Evolutionary conservation across 2,797 vertebrate genomes (phyloP), one percentile per base, ranked within the genome.

Genomic region (Sparus aurata): DNA sequence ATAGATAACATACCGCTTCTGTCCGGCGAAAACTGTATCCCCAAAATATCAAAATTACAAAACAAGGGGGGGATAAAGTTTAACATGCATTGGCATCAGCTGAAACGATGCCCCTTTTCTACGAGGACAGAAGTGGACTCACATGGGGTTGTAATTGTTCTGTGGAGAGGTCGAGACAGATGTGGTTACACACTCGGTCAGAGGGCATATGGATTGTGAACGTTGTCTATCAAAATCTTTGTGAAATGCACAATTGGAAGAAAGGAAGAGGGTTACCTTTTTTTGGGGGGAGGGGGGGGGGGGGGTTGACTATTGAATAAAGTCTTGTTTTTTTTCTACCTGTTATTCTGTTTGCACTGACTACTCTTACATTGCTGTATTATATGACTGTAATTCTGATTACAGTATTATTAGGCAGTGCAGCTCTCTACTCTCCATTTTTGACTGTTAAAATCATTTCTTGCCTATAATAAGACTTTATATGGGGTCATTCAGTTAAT

Each of bases 281-380:
- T 61, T 34, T n/a, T n/a, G n/a, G n/a, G 12, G 16, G 46, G 27
- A 4, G n/a, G n/a, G n/a, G n/a, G n/a, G n/a, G 27, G 27, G 27
- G 27, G 27, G 27, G 27, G 3, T 79, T 77, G 34, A 65, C 3
- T 25, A 58, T 69, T 58, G 49, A 81, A 73, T 73, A 73, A 87
- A 84, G n/a, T 45, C 27, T 66, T 82, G 20, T 61, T 43, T 55
- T 77, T 86, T 88, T 80, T 82, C 46, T 86, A 87, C 11, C 4
- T 66, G 45, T 46, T 54, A 54, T 75, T 74, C 50, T 75, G 27
- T 74, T 55, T 75, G 27, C 25, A 16, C 25, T 13, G 20, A 27
- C 1, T 6, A 25, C 20, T 59, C 0, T 16, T 20, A 18, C 17
- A 16, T n/a, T 54, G 16, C 1, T 53, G 15, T 47, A 13, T 10